These are phyloP conservation scores for Hoplostethus atlanticus DNA, from an alignment of 2,797 vertebrate species.

Conservation along the genomic window DNA sequence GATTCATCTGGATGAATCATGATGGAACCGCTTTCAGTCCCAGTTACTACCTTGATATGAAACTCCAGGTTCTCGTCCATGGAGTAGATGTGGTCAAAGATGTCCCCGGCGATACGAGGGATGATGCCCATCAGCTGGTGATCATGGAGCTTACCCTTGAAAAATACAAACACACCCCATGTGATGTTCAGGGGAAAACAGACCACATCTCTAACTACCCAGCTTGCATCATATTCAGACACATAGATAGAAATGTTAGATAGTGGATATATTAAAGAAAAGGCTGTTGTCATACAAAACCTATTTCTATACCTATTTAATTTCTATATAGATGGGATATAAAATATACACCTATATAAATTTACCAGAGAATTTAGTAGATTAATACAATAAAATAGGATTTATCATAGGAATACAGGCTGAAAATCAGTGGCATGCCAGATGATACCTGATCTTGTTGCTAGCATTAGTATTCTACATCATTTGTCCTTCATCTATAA, in stretches of 20 bases:
- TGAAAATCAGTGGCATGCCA: too few relatives aligned
- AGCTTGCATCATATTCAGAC: too few relatives aligned
- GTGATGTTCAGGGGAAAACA: not conserved
- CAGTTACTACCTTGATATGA: slow-evolving; percentile 91
- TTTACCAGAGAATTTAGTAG: too few relatives aligned
- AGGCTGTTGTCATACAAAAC: too few relatives aligned
- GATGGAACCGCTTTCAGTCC: not conserved
- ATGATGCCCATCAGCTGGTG: slow-evolving; percentile 94
- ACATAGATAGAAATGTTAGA: too few relatives aligned
- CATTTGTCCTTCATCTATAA: not conserved
- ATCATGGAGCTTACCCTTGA: slow-evolving; percentile 93
- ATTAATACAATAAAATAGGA: too few relatives aligned
- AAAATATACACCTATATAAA: too few relatives aligned
- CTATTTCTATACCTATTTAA: too few relatives aligned
- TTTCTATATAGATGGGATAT: too few relatives aligned
- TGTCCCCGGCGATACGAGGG: slow-evolving; percentile 93
- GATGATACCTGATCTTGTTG: not conserved
- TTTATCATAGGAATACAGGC: too few relatives aligned
- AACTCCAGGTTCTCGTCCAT: slow-evolving; percentile 99
- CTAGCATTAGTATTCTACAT: not conserved
- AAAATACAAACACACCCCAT: not conserved
- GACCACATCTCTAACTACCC: not conserved
- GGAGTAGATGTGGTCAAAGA: slow-evolving; percentile 97
- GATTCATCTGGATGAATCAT: not conserved
- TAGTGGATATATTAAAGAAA: too few relatives aligned